Conservation (phyloP, 2,888 invertebrate species). For the Oligia latruncula region DNA sequence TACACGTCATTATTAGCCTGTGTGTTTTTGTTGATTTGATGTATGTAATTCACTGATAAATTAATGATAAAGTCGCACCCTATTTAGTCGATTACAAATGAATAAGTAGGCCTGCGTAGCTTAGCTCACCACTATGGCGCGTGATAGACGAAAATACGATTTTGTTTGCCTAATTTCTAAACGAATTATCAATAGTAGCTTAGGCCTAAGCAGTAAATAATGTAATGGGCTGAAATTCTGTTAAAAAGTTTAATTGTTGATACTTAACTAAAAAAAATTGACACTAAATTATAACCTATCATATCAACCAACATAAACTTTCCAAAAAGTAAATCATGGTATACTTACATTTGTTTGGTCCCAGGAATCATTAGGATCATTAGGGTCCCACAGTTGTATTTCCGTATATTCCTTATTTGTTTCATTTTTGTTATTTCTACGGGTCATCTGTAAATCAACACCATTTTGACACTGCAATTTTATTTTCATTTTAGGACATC, state of each 20-base stretch:
- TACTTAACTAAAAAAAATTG: background rate
- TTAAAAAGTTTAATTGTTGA: background rate
- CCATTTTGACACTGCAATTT: slow-evolving; percentile 64
- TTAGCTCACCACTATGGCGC: slow-evolving; percentile 21
- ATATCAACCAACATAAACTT: background rate
- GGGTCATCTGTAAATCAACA: slow-evolving; percentile 78
- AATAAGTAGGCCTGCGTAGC: too few species aligned
- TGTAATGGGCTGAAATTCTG: background rate
- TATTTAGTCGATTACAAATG: slow-evolving; percentile 20
- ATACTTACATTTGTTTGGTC: slow-evolving; percentile 69
- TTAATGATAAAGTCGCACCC: background rate
- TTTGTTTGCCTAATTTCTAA: slow-evolving; percentile 5
- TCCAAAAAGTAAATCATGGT: background rate
- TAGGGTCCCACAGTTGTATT: slow-evolving; percentile 76
- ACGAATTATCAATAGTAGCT: slow-evolving; percentile 1
- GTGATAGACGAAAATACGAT: slow-evolving; percentile 14
- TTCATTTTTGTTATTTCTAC: slow-evolving; percentile 77
- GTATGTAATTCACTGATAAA: too few species aligned
- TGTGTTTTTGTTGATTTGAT: background rate
- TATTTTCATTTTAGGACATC: slow-evolving; percentile 44
- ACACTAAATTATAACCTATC: slow-evolving; percentile 26
- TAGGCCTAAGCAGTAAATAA: background rate
- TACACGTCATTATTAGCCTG: background rate
- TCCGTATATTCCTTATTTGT: slow-evolving; percentile 75
- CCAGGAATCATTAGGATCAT: slow-evolving; percentile 59